Evolutionary conservation across 2,113 vertebrate species (phyloP).

Genomic region (Cervus canadensis): DNA sequence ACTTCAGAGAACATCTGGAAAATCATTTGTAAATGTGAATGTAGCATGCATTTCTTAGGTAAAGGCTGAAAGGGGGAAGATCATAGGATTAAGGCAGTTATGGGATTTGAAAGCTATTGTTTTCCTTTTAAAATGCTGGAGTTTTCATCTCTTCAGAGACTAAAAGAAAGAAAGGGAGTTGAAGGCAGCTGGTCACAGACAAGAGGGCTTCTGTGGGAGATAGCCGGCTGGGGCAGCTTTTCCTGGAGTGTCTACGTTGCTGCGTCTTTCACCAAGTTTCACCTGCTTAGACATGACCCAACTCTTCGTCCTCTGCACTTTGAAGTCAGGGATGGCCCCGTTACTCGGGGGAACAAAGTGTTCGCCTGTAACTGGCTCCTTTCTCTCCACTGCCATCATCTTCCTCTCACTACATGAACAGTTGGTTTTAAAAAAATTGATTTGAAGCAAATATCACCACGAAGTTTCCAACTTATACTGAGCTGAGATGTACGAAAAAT

Average conservation of each 20-base stretch:
- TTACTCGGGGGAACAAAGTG: background rate
- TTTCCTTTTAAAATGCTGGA: background rate
- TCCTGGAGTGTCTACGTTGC: accelerated
- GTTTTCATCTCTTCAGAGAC: background rate
- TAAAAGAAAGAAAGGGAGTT: too few species aligned
- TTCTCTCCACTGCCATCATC: background rate
- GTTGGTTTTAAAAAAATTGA: background rate
- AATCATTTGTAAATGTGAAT: background rate
- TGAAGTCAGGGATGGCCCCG: accelerated
- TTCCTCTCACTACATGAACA: background rate
- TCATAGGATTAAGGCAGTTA: background rate
- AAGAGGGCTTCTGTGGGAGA: accelerated
- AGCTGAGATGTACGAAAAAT: background rate
- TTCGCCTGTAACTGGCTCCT: accelerated
- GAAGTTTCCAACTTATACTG: background rate
- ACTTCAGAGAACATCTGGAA: background rate
- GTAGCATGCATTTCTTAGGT: background rate
- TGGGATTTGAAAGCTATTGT: background rate
- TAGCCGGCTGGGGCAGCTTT: accelerated
- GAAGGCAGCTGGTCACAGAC: background rate
- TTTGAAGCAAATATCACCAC: background rate
- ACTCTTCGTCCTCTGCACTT: accelerated
- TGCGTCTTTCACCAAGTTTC: accelerated
- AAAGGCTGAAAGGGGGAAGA: background rate
- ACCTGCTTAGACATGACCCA: accelerated